Conservation (phyloP, 2,113 vertebrate genomes). For the Pyxicephalus adspersus region DNA sequence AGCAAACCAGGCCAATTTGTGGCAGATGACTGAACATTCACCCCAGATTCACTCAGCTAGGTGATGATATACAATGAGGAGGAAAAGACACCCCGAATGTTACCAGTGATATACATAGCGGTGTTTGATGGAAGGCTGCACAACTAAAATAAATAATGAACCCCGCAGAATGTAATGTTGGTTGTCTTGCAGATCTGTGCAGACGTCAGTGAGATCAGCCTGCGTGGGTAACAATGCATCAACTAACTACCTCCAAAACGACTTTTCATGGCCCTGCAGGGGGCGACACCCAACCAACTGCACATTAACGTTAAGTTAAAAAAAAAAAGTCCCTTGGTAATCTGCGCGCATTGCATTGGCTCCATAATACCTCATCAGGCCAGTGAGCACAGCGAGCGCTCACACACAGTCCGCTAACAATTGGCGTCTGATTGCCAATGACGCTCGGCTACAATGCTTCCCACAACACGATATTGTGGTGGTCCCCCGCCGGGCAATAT, state of each 20-base stretch:
- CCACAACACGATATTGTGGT: conserved; percentile 72
- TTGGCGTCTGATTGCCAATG: conserved; percentile 81
- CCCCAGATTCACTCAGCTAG: too few species aligned
- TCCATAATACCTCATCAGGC: conserved; percentile 84
- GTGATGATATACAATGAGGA: too few species aligned
- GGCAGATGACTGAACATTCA: too few species aligned
- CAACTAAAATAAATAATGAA: too few species aligned
- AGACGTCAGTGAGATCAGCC: conserved; percentile 12
- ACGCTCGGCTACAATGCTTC: conserved; percentile 74
- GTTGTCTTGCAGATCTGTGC: neutral
- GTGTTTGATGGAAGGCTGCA: too few species aligned
- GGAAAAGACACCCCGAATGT: too few species aligned
- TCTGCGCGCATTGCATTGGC: conserved; percentile 76
- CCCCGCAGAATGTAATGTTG: too few species aligned
- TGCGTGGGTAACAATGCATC: conserved; percentile 45
- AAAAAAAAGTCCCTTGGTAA: conserved; percentile 72
- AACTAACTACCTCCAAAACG: conserved; percentile 18
- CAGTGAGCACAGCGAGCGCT: conserved; percentile 93
- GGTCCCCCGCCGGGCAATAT: conserved; percentile 77
- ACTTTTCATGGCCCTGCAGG: conserved; percentile 19
- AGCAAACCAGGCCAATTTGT: too few species aligned
- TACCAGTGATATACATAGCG: too few species aligned
- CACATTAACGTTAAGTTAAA: conserved; percentile 65
- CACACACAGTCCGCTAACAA: conserved; percentile 82
- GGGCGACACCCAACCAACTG: conserved; percentile 63